Evolutionary conservation across 2,797 vertebrate genomes (phyloP), one percentile per base, ranked within the genome.

Genomic region (Craterocephalus amniculus): DNA sequence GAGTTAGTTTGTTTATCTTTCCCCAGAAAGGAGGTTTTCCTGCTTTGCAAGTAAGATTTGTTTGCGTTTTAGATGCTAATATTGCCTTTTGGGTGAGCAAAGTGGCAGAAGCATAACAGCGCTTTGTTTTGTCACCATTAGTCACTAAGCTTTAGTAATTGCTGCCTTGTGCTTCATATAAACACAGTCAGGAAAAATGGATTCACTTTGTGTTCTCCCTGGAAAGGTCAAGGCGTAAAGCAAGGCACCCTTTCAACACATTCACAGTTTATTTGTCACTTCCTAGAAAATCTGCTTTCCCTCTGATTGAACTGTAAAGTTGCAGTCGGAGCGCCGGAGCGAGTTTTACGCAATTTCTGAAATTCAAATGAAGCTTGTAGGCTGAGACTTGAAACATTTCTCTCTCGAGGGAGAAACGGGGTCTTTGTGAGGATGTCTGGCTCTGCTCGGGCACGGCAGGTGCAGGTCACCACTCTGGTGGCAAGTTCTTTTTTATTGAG

Each of bases 11-110:
- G 26, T 51, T 20, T 16, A n/a, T 26, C 1, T 18, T 14, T 2
- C 2, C 26, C 35, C 20, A 29, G 32, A 57, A 51, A 76, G 62
- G 2, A 26, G 72, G 36, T 76, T 72, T 38, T 85, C 81, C 81
- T 88, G 78, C 80, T 64, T 83, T 84, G 88, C n/a, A 52, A 88
- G 74, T 76, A 86, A 79, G 82, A 83, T 73, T 86, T 34, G 6
- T 34, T 45, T 75, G 90, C 88, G 87, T 88, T 93, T 92, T 84
- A 83, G 87, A 93, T 92, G 91, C 83, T 88, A 93, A 93, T 93
- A 87, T 92, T 86, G 88, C 87, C 89, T 93, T 93, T 94, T 77
- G 88, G 83, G 74, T 57, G 73, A 73, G 66, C 59, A 73, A 76
- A 79, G 82, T 54, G 64, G 72, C 68, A 59, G 3, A 38, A 87